phyloP scores from a whole-genome alignment of 64 coral and sea anemone genomes.

The Montipora efflorescens region DNA sequence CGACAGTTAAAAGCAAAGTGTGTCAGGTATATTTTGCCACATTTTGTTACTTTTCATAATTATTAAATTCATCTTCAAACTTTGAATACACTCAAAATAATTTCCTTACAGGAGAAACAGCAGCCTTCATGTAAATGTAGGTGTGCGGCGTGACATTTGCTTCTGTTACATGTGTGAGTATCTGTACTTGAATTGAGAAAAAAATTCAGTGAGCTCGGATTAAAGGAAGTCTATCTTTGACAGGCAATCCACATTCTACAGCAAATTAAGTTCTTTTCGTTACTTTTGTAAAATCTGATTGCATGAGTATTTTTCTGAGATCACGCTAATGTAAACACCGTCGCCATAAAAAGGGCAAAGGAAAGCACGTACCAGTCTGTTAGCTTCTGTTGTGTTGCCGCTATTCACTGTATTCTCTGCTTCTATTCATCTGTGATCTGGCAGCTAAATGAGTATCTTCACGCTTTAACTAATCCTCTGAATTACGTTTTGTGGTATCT shows the following conservation, averaged over 20 bases:
- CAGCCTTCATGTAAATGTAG: no score
- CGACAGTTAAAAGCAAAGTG: neutral
- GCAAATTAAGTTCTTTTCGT: no score
- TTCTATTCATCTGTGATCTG: neutral
- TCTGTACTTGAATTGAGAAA: no score
- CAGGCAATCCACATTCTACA: no score
- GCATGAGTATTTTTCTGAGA: neutral
- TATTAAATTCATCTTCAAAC: no score
- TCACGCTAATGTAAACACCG: neutral
- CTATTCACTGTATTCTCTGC: neutral
- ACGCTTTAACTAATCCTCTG: neutral
- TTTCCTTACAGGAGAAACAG: no score
- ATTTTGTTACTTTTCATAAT: neutral
- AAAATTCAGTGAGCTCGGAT: no score
- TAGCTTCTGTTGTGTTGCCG: neutral
- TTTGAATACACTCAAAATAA: no score
- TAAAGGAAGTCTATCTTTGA: no score
- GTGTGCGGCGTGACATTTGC: no score
- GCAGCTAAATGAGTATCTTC: neutral
- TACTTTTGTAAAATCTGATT: neutral
- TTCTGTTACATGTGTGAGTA: no score
- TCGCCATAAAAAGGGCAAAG: neutral
- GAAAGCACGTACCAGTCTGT: neutral
- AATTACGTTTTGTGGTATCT: slow-evolving; percentile 23
- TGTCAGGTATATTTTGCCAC: neutral